Evolutionary conservation across 2,888 invertebrate species (phyloP).

Genomic region (Masnerella sp.): DNA sequence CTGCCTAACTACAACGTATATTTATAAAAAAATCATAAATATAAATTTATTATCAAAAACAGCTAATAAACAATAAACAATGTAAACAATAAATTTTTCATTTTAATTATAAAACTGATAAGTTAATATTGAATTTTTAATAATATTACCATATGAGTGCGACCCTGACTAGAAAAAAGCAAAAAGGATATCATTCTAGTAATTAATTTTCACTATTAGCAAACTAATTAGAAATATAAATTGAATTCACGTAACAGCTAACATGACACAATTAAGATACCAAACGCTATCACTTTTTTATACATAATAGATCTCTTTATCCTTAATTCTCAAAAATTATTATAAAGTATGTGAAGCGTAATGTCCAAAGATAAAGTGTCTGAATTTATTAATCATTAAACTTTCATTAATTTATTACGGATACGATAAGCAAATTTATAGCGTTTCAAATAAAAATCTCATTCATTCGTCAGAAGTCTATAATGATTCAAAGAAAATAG

Average conservation of each 20-base stretch:
- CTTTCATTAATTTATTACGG: slow-evolving; percentile 8
- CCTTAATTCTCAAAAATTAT: slow-evolving; percentile 11
- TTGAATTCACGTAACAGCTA: slow-evolving; percentile 8
- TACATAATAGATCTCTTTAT: slow-evolving; percentile 25
- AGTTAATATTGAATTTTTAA: too few species aligned
- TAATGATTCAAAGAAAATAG: slow-evolving; percentile 39
- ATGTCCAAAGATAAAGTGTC: slow-evolving; percentile 14
- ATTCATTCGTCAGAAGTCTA: slow-evolving; percentile 21
- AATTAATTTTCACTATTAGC: neutral
- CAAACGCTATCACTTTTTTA: slow-evolving; percentile 1
- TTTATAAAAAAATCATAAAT: neutral
- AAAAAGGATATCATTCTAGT: neutral
- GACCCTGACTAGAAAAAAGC: too few species aligned
- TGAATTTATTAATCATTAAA: slow-evolving; percentile 25
- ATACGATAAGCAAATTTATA: slow-evolving; percentile 24
- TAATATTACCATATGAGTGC: too few species aligned
- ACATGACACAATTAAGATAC: slow-evolving; percentile 29
- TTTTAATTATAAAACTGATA: too few species aligned
- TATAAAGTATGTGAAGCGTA: slow-evolving; percentile 5
- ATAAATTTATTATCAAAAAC: neutral
- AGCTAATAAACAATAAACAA: too few species aligned
- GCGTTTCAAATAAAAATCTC: slow-evolving; percentile 15
- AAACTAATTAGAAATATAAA: neutral
- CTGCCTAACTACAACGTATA: neutral
- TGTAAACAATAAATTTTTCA: too few species aligned